phyloP scores from a whole-genome alignment of 2,797 vertebrate genomes.

The Anniella stebbinsi region DNA sequence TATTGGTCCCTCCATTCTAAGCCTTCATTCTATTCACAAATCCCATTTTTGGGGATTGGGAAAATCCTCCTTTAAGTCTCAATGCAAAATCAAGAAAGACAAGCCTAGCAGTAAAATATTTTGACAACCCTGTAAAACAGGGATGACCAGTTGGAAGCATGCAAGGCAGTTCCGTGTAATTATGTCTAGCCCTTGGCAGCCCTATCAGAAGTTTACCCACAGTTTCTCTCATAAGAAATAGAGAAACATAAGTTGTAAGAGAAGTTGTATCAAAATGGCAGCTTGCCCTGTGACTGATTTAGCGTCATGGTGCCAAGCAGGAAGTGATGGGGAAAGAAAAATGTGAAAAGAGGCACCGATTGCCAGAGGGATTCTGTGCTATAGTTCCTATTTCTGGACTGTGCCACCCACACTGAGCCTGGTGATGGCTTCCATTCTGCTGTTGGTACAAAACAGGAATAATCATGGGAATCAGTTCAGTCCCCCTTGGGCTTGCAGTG shows the following conservation, averaged over 20 bases:
- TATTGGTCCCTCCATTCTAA: too few relatives aligned
- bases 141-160: background rate
- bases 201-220: background rate
- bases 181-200: background rate
- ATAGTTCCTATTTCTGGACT: background rate
- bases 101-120: background rate
- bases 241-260: background rate
- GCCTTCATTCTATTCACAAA: too few relatives aligned
- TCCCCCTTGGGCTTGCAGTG: background rate
- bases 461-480: background rate
- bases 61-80: background rate
- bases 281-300: background rate
- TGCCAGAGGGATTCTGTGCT: background rate
- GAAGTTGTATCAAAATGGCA: background rate
- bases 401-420: background rate
- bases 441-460: background rate
- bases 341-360: background rate
- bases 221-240: background rate
- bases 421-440: background rate
- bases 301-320: background rate
- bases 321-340: background rate
- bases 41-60: too few relatives aligned
- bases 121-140: background rate
- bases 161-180: background rate
- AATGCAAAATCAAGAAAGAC: background rate